Base-by-base conservation (phyloP, 2,888 invertebrate species). In the Gasteruption jaculator region DNA sequence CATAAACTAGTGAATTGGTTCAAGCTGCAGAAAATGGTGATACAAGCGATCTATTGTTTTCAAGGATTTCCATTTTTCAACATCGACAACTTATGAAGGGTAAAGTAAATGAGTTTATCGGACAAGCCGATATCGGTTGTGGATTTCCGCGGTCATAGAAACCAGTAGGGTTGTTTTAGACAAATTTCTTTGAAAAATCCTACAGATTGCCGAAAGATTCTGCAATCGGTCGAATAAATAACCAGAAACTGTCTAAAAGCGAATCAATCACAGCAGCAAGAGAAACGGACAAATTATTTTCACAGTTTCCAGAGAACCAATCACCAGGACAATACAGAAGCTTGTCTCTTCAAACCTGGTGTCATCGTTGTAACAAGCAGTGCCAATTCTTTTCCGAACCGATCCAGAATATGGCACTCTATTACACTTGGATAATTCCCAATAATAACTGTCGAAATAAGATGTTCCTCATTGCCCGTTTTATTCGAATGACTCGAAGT, bases 391-490 rank as follows among this genome's bases (percentile, higher is more conserved):
- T 50, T 58, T 32, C 58, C 58, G 19, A 37, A 43, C 14, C 22
- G 50, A 47, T 64, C 60, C 49, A 47, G 21, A 38, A 67, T 49
- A 42, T 56, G 43, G 50, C 67, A 68, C 21, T 62, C 60, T 42
- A 64, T 56, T 44, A 53, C 50, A 52, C 54, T 60, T 2, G 64
- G 58, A 34, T 53, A 48, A 20, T 38, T 15, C 5, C 65, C 65
- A 34, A 71, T 66, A 39, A 65, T 63, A 41, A 68, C 58, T 47
- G 52, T 54, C 65, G 68, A 73, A 7, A 54, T 46, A 21, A 62
- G 61, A 20, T 39, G 43, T 6, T 56, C 60, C 36, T 62, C 61
- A 7, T 49, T 47, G 5, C 33, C 16, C 6, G 54, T 61, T 24
- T 36, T 38, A 14, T 49, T 30, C 15, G 53, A 24, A 1, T 54